A percentile compares a stretch with the other conserved stretches of the same genome.
Conservation (phyloP, 1,140 invertebrate species). For the Drosophila murphyi region DNA sequence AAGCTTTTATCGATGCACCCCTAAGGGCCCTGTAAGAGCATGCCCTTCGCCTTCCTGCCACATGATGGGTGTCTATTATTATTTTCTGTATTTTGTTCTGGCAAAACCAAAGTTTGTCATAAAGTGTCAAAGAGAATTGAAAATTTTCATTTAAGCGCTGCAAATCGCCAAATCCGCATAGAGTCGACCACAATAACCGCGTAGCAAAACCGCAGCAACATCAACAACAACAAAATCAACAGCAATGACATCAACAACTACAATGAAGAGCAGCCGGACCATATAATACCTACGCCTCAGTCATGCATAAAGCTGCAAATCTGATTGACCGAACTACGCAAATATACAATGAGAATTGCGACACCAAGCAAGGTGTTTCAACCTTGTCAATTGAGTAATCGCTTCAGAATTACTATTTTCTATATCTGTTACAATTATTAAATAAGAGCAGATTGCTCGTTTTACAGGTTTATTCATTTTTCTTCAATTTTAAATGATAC, state of each 20-base stretch:
- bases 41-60: conserved; percentile 9
- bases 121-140: conserved; percentile 81
- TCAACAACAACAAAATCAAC: conserved; percentile 19
- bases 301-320: conserved; percentile 47
- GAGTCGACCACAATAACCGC: conserved; percentile 55
- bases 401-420: conserved; percentile 7
- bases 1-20: conserved; percentile 45
- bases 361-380: conserved; percentile 5
- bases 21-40: conserved; percentile 40
- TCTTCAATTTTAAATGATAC: no score
- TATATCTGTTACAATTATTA: neutral
- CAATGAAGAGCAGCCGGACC: conserved; percentile 6
- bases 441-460: neutral
- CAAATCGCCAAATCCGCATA: conserved; percentile 63
- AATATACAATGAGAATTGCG: conserved; percentile 2
- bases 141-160: conserved; percentile 78
- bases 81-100: conserved; percentile 15
- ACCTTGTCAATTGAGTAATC: conserved; percentile 27
- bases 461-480: neutral
- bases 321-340: conserved; percentile 27
- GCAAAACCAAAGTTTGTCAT: conserved; percentile 77
- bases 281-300: conserved; percentile 37
- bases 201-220: conserved; percentile 35
- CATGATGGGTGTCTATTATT: conserved; percentile 1
- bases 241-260: conserved; percentile 20